Base-by-base conservation (phyloP, 1,140 invertebrate genomes). In the Eueides isabella region DNA sequence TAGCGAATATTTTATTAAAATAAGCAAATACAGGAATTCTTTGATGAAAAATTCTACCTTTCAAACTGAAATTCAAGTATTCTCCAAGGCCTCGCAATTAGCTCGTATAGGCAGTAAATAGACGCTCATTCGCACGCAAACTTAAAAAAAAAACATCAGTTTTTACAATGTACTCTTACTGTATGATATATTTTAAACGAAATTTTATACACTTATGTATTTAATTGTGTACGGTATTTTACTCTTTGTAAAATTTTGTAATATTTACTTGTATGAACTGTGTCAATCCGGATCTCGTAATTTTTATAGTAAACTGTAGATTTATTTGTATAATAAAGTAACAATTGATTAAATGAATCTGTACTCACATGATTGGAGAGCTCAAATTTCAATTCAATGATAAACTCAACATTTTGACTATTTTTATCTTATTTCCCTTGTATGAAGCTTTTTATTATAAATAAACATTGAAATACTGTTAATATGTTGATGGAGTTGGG, bases 101-200 rank as follows among this genome's bases (percentile, higher is more conserved):
- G 69, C 63, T 71, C 65, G 64, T 71, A 71, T 62, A 30, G 69
- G n/a, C 30, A 41, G 69, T 64, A 71, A 71, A 64, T 71, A 71
- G 69, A 31, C 69, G 61, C 61, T 38, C 48, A 26, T 55, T 55
- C 48, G 48, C 48, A 55, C 48, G 48, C 48, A 55, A 55, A 26
- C 11, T 44, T 55, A 55, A 55, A 55, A 55, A 44, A 38, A 55
- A 26, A 11, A 55, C 48, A 55, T 55, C 9, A 55, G 23, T 23
- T 55, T 55, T 23, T 55, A 55, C 48, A 26, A 55, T 26, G 48
- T 55, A 55, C 48, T 55, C 61, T 61, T 61, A n/a, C n/a, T n/a
- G n/a, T 63, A 63, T 63, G 30, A 63, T 30, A 63, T 63, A 63
- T 63, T 63, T n/a, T 63, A 29, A 63, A 63, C 61, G 48, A 55